Base-by-base conservation (phyloP, 2,888 invertebrate genomes). In the Lucinisca nassula region DNA sequence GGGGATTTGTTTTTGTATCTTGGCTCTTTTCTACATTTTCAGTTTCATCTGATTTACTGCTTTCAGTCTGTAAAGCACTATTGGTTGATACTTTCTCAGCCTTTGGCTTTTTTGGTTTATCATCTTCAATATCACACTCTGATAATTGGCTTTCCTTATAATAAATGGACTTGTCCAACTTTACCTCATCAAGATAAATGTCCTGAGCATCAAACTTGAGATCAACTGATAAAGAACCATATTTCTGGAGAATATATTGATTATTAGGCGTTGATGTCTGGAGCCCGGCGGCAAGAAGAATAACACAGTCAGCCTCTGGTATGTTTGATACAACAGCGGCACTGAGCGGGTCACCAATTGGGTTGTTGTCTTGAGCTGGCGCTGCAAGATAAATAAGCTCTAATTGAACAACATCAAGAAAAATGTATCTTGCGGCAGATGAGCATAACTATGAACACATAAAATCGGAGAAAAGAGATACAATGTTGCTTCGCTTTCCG, bases 211-310 rank as follows among this genome's bases (percentile, higher is more conserved):
- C 86, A 30, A 85, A 70, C 14, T 51, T 45, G 2, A 89, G 67
- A 70, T 86, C 89, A 32, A 82, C 76, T 27, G 82, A 81, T 8
- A 89, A 80, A 1, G 89, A 86, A 0, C 86, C 89, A 35, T 73
- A 82, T 27, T 30, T 76, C 14, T 70, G 30, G 8, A 79, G 58
- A 35, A 89, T 82, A 30, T 77, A 84, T 8, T 79, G 49, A 40
- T 89, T 89, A 30, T 79, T 84, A 1, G 89, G 89, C n/a, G 55
- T 82, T 6, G 80, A 49, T 30, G 84, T 86, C 17, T 27, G 37
- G 3, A 89, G 74, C 17, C 89, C 89, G 2, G 86, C 89, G n/a
- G 89, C 89, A 6, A 84, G 40, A 4, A 89, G 79, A 55, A 89
- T 73, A 35, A 58, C 81, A 45, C 89, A 89, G 35, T 61, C 76